Base-by-base conservation (phyloP, 2,797 vertebrate genomes). In the Cynopterus sphinx region DNA sequence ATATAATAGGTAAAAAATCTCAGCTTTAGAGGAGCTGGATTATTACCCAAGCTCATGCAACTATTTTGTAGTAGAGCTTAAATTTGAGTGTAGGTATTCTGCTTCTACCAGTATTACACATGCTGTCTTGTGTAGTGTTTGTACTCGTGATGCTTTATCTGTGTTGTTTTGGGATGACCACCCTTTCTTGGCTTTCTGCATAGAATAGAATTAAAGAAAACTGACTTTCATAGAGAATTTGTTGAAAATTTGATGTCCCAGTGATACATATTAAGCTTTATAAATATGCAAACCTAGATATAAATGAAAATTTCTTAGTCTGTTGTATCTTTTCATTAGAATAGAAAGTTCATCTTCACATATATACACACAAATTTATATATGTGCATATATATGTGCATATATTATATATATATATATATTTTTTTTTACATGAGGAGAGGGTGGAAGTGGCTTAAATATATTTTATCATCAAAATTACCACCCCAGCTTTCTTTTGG, bases 161-260 rank as follows among this genome's bases (percentile, higher is more conserved):
- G 21, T 83, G 2, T 91, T 91, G 24, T 94, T 91, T 82, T 68
- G 53, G 71, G 55, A 26, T 71, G 26, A 39, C 10, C 22, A 2
- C 31, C 19, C 46, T 83, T 96, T 39, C 33, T 95, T 97, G 39
- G 28, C 36, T 92, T 96, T 94, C 79, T 90, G 12, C 24, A 81
- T 33, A 85, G 79, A 88, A 31, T 79, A 88, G 89, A 86, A 81
- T 53, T 87, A 68, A 86, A 63, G 53, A 92, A 95, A 88, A 59
- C 36, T 79, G 59, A 81, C 87, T 65, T 94, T 73, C 46, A 59
- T 49, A 17, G 55, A 89, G 59, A 86, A 75, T 19, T 94, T 94
- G 39, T 16, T 87, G 9, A 94, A 88, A 93, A 13, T 16, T 95
- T 41, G 21, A 3, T 77, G n/a, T 94, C 11, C 6, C 16, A 41